Evolutionary conservation across 2,797 vertebrate species (phyloP).

Genomic region (Rhynchonycteris naso): DNA sequence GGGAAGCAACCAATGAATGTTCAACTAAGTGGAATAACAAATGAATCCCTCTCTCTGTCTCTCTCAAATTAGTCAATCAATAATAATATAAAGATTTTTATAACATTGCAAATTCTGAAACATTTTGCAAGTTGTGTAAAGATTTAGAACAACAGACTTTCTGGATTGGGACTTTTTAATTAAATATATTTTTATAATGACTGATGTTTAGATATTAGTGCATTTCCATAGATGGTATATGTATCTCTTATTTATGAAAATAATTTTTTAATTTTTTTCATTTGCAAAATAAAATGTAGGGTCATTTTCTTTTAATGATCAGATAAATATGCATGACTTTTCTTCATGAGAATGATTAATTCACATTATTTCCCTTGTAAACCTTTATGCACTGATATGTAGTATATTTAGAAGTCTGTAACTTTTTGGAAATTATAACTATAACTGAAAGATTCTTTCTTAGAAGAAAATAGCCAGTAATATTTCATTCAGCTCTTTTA

Average conservation of each 20-base stretch:
- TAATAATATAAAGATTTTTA: not conserved
- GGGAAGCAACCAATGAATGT: no score
- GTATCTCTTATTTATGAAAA: constrained; percentile 78
- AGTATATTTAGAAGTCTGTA: constrained; percentile 75
- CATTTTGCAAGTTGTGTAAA: constrained; percentile 71
- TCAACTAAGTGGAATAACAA: no score
- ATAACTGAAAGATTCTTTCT: constrained; percentile 69
- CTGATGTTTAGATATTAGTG: constrained; percentile 78
- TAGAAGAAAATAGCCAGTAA: constrained; percentile 70
- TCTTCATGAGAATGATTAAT: constrained; percentile 68
- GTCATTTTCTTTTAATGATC: constrained; percentile 77
- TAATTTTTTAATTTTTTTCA: constrained; percentile 75
- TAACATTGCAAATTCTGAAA: constrained; percentile 58
- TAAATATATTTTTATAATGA: constrained; percentile 77
- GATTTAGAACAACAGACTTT: constrained; percentile 78
- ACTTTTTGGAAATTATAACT: constrained; percentile 82
- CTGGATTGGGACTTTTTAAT: constrained; percentile 72
- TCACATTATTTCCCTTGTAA: constrained; percentile 64
- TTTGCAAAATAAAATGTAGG: constrained; percentile 68
- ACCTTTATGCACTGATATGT: constrained; percentile 68
- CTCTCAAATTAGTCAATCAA: no score
- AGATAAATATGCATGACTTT: constrained; percentile 80
- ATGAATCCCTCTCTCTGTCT: no score
- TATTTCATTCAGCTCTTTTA: constrained; percentile 83
- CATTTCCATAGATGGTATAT: constrained; percentile 73